These are phyloP conservation scores for Seriola aureovittata DNA, from an alignment of 2,113 vertebrate species.

Conservation along the genomic window DNA sequence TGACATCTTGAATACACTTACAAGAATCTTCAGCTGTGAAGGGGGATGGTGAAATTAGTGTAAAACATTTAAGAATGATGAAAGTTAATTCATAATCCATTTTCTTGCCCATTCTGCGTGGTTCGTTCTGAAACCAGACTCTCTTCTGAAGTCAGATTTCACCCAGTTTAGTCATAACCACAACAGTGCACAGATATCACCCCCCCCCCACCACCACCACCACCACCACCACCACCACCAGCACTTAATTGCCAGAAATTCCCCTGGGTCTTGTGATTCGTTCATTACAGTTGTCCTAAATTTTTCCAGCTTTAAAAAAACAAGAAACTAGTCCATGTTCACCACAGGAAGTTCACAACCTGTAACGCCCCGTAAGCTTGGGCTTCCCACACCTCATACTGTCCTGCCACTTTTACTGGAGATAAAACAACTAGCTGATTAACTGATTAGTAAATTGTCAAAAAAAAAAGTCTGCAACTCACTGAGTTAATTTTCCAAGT, in stretches of 20 bases:
- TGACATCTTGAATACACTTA: conserved; percentile 33
- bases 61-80: conserved; percentile 1
- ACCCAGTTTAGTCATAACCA: conserved; percentile 2
- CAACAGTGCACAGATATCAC: not conserved
- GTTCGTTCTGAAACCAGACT: conserved; percentile 2
- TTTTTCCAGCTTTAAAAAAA: conserved; percentile 14
- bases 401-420: too few species aligned
- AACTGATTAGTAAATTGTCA: too few species aligned
- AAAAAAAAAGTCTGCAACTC: too few species aligned
- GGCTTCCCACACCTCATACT: not conserved
- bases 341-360: not conserved
- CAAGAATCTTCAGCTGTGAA: conserved; percentile 2
- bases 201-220: too few species aligned
- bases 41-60: conserved; percentile 6
- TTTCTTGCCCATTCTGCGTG: not conserved
- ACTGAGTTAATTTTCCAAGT: too few species aligned
- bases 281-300: not conserved
- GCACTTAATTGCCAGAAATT: not conserved
- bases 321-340: not conserved
- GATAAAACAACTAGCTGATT: too few species aligned
- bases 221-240: not conserved
- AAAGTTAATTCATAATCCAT: conserved; percentile 16
- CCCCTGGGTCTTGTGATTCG: not conserved
- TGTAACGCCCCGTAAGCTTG: not conserved
- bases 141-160: not conserved